Evolutionary conservation across 2,888 invertebrate species (phyloP).

Genomic region (Cyclophora punctaria): DNA sequence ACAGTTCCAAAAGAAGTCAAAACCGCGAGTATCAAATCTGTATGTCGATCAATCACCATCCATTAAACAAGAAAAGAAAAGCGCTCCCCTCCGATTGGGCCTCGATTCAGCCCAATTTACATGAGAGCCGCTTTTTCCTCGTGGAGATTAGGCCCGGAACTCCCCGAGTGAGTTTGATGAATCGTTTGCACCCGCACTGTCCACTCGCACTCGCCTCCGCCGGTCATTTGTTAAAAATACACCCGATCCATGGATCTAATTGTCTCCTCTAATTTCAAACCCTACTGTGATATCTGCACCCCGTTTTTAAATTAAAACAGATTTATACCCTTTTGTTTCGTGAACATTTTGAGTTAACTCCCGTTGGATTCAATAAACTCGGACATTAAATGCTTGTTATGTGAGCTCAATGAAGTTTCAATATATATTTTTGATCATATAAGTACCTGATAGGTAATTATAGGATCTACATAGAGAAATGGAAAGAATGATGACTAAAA

Average conservation of each 20-base stretch:
- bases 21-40: slow-evolving; percentile 67
- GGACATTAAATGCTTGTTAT: too few species aligned
- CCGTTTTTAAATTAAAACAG: slow-evolving; percentile 47
- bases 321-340: slow-evolving; percentile 31
- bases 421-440: too few species aligned
- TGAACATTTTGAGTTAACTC: too few species aligned
- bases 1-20: slow-evolving; percentile 62
- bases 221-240: slow-evolving; percentile 76
- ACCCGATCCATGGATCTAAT: slow-evolving; percentile 73
- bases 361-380: too few species aligned
- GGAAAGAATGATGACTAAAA: slow-evolving; percentile 2
- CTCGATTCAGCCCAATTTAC: slow-evolving; percentile 74
- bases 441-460: too few species aligned
- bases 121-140: slow-evolving; percentile 75
- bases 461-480: too few species aligned
- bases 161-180: slow-evolving; percentile 74
- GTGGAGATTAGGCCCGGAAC: slow-evolving; percentile 72
- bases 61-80: slow-evolving; percentile 75
- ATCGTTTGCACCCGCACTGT: slow-evolving; percentile 52
- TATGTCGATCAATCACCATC: slow-evolving; percentile 73
- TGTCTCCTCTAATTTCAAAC: slow-evolving; percentile 75
- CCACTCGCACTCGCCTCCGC: slow-evolving; percentile 27
- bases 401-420: too few species aligned
- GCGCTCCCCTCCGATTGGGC: slow-evolving; percentile 71
- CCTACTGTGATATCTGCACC: slow-evolving; percentile 63